phyloP scores from a whole-genome alignment of 1,140 invertebrate genomes.

The Caenorhabditis brenneri region DNA sequence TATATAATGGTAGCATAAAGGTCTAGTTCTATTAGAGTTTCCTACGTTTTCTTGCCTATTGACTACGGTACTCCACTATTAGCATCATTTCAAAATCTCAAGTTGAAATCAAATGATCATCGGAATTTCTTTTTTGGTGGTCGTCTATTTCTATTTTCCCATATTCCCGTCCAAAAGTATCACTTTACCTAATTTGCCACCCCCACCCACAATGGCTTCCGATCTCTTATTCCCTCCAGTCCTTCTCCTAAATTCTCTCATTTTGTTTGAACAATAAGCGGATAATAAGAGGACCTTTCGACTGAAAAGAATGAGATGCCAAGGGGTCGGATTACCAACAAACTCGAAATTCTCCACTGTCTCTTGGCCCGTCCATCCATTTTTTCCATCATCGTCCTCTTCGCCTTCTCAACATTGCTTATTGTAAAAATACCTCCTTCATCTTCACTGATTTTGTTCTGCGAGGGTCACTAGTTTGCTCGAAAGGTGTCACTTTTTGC shows the following conservation, averaged over 20 bases:
- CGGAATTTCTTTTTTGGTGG: background rate
- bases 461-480: background rate
- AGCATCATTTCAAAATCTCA: too few relatives aligned
- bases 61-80: too few relatives aligned
- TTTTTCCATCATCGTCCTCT: background rate
- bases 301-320: conserved; percentile 33
- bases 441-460: background rate
- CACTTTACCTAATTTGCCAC: conserved; percentile 38
- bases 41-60: too few relatives aligned
- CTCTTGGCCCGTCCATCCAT: background rate
- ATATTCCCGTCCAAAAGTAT: background rate
- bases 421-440: conserved; percentile 9
- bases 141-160: background rate
- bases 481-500: conserved; percentile 38
- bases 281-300: conserved; percentile 31
- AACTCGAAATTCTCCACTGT: background rate
- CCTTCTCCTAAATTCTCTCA: background rate
- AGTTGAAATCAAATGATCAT: background rate
- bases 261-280: conserved; percentile 42
- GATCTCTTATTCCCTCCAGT: background rate
- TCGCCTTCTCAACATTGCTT: too few relatives aligned
- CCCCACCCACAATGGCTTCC: conserved; percentile 31
- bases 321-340: conserved; percentile 33
- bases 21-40: too few relatives aligned
- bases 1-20: too few relatives aligned